phyloP scores from a whole-genome alignment of 2,888 invertebrate genomes.

The Tortricodes alternella region DNA sequence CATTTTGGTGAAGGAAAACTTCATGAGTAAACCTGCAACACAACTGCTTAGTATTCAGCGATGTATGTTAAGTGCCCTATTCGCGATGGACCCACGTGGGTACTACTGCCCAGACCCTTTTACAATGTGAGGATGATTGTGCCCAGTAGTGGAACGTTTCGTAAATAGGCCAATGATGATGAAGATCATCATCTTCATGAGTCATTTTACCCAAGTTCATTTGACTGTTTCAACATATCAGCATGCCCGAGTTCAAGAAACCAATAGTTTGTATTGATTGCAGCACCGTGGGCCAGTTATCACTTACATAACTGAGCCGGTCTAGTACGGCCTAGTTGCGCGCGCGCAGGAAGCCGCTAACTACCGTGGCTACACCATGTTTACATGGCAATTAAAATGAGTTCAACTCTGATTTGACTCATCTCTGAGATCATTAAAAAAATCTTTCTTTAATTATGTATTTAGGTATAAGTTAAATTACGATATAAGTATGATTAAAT shows the following conservation, averaged over 20 bases:
- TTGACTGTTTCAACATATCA: slow-evolving; percentile 13
- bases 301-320: slow-evolving; percentile 59
- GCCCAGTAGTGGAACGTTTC: no score
- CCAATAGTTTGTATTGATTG: slow-evolving; percentile 11
- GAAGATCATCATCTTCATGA: no score
- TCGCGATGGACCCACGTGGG: no score
- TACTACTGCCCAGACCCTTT: no score
- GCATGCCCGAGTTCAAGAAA: slow-evolving; percentile 15
- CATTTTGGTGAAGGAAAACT: no score
- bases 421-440: slow-evolving; percentile 34
- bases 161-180: no score
- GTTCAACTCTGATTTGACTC: slow-evolving; percentile 60
- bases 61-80: no score
- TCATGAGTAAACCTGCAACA: no score
- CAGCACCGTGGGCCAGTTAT: slow-evolving; percentile 47
- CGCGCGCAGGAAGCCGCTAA: slow-evolving; percentile 70
- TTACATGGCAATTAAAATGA: slow-evolving; percentile 69
- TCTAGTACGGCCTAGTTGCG: slow-evolving; percentile 63
- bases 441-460: not conserved
- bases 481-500: no score
- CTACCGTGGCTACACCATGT: slow-evolving; percentile 62
- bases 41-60: no score
- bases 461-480: no score
- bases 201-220: not conserved
- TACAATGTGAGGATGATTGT: no score